Evolutionary conservation across 2,888 invertebrate genomes (phyloP), one percentile per base, ranked within the genome.

Genomic region (Drepanosiphum platanoidis): DNA sequence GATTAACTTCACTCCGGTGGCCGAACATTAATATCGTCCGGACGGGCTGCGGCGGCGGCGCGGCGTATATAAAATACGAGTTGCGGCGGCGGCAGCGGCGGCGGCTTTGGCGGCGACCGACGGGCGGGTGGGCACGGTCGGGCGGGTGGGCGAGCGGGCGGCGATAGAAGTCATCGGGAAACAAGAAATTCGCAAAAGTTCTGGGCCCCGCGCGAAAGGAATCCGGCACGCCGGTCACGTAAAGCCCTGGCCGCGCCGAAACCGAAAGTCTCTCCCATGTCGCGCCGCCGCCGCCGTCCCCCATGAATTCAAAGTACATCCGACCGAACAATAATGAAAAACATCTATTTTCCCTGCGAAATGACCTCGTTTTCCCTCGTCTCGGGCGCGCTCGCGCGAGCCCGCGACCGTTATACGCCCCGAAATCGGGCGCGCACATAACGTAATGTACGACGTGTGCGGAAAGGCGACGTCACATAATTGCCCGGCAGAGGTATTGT

Each of bases 191-290:
- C 58, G 68, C 77, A 84, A 84, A 82, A 84, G 84, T 84, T 77
- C 46, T 34, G 46, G n/a, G n/a, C n/a, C 32, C 61, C 74, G 18
- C 27, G 8, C 68, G 36, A 32, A 75, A 74, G 75, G 75, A 77
- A 84, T 84, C 84, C 84, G 77, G 68, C n/a, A 84, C 75, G 84
- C 84, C 22, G 58, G 84, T 84, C 84, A 84, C 84, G 84, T 84
- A 84, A 74, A 32, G 46, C 74, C 61, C 7, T 52, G 52, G 72
- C 72, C n/a, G 42, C 34, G 64, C 58, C 32, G 82, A 72, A 82
- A 82, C 82, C 72, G 64, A 83, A 66, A 83, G 83, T 74, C 74
- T 77, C 36, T 64, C 36, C 46, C 72, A 72, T 72, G 52, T 46
- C 27, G 11, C 27, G 64, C 30, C 78, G 64, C 32, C 18, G 61